These are phyloP conservation scores for Muschampia plurimacula DNA, from an alignment of 2,888 invertebrate species.

Conservation along the genomic window DNA sequence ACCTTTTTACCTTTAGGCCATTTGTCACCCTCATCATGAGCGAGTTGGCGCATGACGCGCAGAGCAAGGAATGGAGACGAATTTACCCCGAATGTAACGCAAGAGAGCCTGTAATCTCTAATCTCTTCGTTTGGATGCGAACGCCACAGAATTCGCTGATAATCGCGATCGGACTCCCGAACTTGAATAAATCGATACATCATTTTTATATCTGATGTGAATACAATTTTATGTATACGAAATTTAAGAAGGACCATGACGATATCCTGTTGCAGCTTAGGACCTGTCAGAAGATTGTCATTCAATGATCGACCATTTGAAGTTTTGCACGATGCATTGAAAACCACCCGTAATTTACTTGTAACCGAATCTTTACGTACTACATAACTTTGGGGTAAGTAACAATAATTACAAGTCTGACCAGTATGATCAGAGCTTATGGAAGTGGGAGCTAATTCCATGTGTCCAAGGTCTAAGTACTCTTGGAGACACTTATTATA, in stretches of 20 bases:
- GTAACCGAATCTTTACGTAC: slow-evolving; percentile 13
- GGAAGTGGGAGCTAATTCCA: slow-evolving; percentile 12
- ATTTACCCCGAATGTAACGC: neutral
- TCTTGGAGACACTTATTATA: slow-evolving; percentile 21
- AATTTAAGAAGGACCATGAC: slow-evolving; percentile 9
- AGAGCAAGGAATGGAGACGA: slow-evolving; percentile 4
- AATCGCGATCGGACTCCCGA: slow-evolving; percentile 1
- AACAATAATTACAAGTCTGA: slow-evolving; percentile 18
- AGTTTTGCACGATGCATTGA: slow-evolving; percentile 8
- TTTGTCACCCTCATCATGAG: slow-evolving; percentile 3
- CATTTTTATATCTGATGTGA: slow-evolving; percentile 7
- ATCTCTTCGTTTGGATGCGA: neutral
- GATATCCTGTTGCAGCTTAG: slow-evolving; percentile 16
- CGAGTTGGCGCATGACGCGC: neutral
- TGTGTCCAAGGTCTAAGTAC: slow-evolving; percentile 16
- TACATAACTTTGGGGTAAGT: slow-evolving; percentile 3
- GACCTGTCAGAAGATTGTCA: slow-evolving; percentile 10
- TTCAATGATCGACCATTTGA: neutral
- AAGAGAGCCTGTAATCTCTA: neutral
- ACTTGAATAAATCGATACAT: slow-evolving; percentile 15
- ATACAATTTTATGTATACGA: slow-evolving; percentile 17
- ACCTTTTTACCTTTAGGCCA: neutral
- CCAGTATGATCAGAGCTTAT: slow-evolving; percentile 6
- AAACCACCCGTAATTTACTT: slow-evolving; percentile 12
- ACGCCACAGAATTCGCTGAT: slow-evolving; percentile 17